phyloP scores from a whole-genome alignment of 2,797 vertebrate species.

The Neosalanx taihuensis region DNA sequence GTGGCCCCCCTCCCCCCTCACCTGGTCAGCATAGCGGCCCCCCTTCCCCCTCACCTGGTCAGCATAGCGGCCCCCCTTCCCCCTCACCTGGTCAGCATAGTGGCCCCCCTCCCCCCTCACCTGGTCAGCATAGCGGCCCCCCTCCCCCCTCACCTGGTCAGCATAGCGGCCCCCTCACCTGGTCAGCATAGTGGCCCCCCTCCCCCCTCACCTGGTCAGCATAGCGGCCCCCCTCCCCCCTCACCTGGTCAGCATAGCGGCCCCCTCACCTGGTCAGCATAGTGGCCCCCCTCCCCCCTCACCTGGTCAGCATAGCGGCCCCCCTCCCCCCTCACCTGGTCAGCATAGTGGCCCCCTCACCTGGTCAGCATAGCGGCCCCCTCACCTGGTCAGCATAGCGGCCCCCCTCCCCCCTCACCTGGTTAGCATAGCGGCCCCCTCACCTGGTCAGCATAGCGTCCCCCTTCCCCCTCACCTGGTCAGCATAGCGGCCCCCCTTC shows the following conservation, averaged over 20 bases:
- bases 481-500: slow-evolving; percentile 60
- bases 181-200: slow-evolving; percentile 61
- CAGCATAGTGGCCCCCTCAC: slow-evolving; percentile 66
- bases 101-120: too few species aligned
- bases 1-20: too few species aligned
- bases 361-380: slow-evolving; percentile 69
- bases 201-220: background rate
- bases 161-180: slow-evolving; percentile 45
- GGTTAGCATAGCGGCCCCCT: slow-evolving; percentile 69
- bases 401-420: slow-evolving; percentile 28
- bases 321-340: slow-evolving; percentile 47
- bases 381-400: slow-evolving; percentile 72
- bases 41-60: too few species aligned
- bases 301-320: slow-evolving; percentile 53
- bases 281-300: too few species aligned
- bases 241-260: slow-evolving; percentile 56
- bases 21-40: too few species aligned
- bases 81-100: too few species aligned
- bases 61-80: too few species aligned
- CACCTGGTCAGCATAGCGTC: too few species aligned
- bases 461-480: background rate
- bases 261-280: too few species aligned
- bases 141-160: background rate
- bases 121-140: too few species aligned
- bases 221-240: slow-evolving; percentile 61